These are phyloP conservation scores for Microcebus ravelobensis DNA, from an alignment of 2,113 vertebrate species.

Conservation along the genomic window DNA sequence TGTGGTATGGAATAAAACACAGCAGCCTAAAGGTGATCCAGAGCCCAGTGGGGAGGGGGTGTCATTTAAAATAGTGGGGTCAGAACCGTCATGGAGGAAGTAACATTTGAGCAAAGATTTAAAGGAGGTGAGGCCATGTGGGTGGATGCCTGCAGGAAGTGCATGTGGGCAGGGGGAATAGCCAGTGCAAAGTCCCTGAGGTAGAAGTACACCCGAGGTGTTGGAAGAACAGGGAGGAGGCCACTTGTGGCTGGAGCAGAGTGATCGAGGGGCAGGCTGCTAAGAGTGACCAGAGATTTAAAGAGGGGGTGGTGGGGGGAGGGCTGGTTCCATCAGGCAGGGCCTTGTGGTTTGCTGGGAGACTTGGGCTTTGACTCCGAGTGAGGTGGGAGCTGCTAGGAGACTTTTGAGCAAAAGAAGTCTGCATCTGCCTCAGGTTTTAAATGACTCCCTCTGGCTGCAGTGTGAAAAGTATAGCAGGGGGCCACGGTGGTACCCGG, in stretches of 20 bases:
- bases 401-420: background rate
- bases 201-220: background rate
- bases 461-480: background rate
- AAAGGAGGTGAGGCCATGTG: background rate
- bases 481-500: background rate
- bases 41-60: background rate
- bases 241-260: rapidly evolving
- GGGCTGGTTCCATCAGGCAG: background rate
- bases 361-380: background rate
- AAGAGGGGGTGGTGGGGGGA: background rate
- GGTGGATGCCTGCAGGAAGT: background rate
- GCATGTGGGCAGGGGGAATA: background rate
- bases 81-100: background rate
- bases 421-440: background rate
- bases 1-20: background rate
- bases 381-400: background rate
- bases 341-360: background rate
- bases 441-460: background rate
- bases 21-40: background rate
- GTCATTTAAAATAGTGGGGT: background rate
- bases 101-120: background rate
- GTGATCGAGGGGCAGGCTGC: rapidly evolving
- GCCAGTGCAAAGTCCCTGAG: background rate
- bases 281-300: background rate
- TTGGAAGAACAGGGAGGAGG: background rate